Evolutionary conservation across 2,113 vertebrate species (phyloP), one percentile per base, ranked within the genome.

Genomic region (Morone saxatilis): DNA sequence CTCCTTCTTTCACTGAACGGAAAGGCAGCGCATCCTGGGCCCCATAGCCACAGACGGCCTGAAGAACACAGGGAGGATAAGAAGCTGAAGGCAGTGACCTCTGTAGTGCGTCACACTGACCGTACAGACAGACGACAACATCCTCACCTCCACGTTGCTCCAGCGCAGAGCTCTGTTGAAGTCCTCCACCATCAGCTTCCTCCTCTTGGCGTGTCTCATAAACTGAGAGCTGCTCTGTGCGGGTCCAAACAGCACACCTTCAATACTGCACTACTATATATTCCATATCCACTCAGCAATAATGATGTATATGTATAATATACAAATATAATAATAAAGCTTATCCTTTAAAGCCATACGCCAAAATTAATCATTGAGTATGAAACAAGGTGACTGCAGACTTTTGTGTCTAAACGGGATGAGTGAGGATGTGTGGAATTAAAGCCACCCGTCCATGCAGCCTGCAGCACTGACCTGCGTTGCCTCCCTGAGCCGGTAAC

Each of bases 171-270:
- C 97, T 87, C 96, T 92, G 93, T 98, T 99, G 54, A 98, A 97
- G 76, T 98, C 97, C 78, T 98, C 97, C 10, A 97, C 97, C 0
- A 96, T 97, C 80, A 98, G 95, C 85, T 96, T 97, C 68, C 96
- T 92, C 31, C 97, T 95, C 76, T 96, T 96, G 19, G 97, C 97
- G 1, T 99, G 97, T 53, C 96, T 96, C 96, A 98, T 96, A 78
- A 97, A 98, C 87, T 99, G 97, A n/a, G 97, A 97, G 74, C 97
- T 97, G 81, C 96, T 97, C 97, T 99, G 90, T 79, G 20, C 20
- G 17, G 8, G 48, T 20, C 43, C 10, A 80, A 62, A 31, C 12
- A 38, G 40, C 19, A 76, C 7, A 38, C 14, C 19, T 22, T 48
- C 2, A 59, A 1, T 16, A 16, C 41, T 10, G 4, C 3, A 22